Base-by-base conservation (phyloP, 2,797 vertebrate species). In the Chloroceryle amazona region DNA sequence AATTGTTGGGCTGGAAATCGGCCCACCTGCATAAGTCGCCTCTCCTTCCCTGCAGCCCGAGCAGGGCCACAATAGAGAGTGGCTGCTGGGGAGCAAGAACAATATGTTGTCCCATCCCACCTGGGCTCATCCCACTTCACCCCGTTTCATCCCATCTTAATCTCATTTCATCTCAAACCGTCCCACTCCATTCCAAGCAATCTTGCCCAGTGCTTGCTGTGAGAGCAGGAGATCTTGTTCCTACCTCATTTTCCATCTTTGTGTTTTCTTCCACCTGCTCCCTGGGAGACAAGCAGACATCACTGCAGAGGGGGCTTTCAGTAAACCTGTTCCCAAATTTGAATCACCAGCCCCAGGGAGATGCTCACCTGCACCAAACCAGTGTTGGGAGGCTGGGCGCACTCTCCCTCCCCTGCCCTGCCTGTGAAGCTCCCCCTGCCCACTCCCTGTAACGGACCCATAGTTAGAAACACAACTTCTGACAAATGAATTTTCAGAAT, bases 401-500 rank as follows among this genome's bases (percentile, higher is more conserved):
- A 60, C 10, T 10, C 26, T n/a, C 28, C 9, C 29, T 21, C 28
- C 46, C 70, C 39, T 6, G 1, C 37, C 0, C 37, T 42, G 73
- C 79, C 65, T 8, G 1, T 11, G 5, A 5, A 68, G 9, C 51
- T 79, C 31, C 58, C 35, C 33, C 28, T 62, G 22, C 22, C 51
- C 0, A 0, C 26, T 66, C 17, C 42, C 46, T 15, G 3, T 80
- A 57, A 65, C 29, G 31, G 84, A 42, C 42, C 47, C 60, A 41
- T 37, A n/a, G 51, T 88, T 79, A 70, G 33, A 93, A 89, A 76
- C n/a, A 57, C 68, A 93, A 76, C 94, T 93, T 81, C 62, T 44
- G 70, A 92, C 74, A 81, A 92, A 96, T 14, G 46, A 63, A 73
- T 96, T 91, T 94, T 81, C 81, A 89, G 91, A 95, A 95, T 35